Base-by-base conservation (phyloP, 1,140 invertebrate species). In the Eriosoma lanigerum region DNA sequence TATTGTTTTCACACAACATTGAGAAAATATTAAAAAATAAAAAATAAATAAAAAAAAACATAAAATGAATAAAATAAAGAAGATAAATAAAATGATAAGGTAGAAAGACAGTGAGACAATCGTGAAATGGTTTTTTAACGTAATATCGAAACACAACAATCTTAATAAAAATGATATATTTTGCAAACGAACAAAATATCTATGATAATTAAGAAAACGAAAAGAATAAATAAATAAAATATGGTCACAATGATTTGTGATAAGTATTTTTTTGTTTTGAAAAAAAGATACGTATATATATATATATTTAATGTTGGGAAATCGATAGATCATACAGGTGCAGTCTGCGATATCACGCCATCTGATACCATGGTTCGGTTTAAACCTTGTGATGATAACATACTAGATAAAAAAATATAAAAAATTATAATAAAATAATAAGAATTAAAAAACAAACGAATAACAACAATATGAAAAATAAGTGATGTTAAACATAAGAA, bases 1-100 rank as follows among this genome's bases (percentile, higher is more conserved):
- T 81, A 70, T 70, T 54, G 78, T 81, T 81, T 81, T 81, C 64
- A 70, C 78, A 81, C 60, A 81, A 66, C 64, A 70, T 66, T 50
- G 60, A 81, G 78, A 81, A 21, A 70, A 81, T 64, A 64, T 48
- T 10, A 78, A 46, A n/a, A 38, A 38, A 26, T 32, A 24, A 64
- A 64, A 38, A 38, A 58, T 12, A 12, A n/a, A n/a, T n/a, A n/a
- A n/a, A 80, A 38, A 4, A 60, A 32, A 62, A 62, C 12, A 64
- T 26, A 80, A 62, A 80, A 66, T 38, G 10, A 24, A 48, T 38
- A 52, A 62, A 80, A 32, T n/a, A 80, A 80, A 81, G 38, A 17
- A 38, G 32, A 38, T 38, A 38, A 38, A 81, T 50, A 64, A 64
- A 46, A 50, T 50, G 29, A 26, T 12, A 52, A 21, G 48, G 19